Evolutionary conservation across 2,888 invertebrate genomes (phyloP), one percentile per base, ranked within the genome.

Genomic region (Drosophila cracens): DNA sequence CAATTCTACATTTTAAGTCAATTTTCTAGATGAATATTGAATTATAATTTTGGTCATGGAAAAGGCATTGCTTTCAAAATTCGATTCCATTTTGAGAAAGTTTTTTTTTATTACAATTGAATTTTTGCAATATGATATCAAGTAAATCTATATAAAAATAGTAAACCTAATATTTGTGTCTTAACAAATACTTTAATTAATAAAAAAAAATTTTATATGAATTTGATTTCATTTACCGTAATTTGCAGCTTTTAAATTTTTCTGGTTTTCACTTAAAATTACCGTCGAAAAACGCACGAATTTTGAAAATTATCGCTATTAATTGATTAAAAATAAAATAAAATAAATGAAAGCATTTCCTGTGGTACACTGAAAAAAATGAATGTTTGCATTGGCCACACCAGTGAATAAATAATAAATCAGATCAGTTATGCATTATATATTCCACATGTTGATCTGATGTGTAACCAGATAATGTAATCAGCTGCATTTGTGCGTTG

Each of bases 401-500:
- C 25, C 4, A 16, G 21, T 43, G 4, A 31, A 31, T 33, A 58
- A 31, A 18, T 21, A 33, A 46, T 33, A 46, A 16, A 21, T 18
- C 43, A 21, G 13, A 46, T 46, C 13, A 46, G 43, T 2, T 13
- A 27, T 10, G 2, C 1, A 18, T 18, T 29, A 49, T 29, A 11
- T 29, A 29, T 29, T 49, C 27, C 25, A 18, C 10, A 5, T 18
- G 25, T 25, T 46, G 25, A 25, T 16, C 8, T 46, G 46, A 25
- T 46, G 27, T 49, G 27, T 18, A 49, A 25, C 5, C 29, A 29
- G 11, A 18, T 49, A 29, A 29, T 18, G 18, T 16, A 18, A 61
- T 61, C 65, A 58, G 56, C 51, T 48, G 72, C 63, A 27, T n/a
- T 46, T 58, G 36, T 51, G 31, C 16, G 40, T 51, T 57, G 56